These are phyloP conservation scores for Dufourea novaeangliae DNA, from an alignment of 1,140 invertebrate genomes.

Conservation along the genomic window DNA sequence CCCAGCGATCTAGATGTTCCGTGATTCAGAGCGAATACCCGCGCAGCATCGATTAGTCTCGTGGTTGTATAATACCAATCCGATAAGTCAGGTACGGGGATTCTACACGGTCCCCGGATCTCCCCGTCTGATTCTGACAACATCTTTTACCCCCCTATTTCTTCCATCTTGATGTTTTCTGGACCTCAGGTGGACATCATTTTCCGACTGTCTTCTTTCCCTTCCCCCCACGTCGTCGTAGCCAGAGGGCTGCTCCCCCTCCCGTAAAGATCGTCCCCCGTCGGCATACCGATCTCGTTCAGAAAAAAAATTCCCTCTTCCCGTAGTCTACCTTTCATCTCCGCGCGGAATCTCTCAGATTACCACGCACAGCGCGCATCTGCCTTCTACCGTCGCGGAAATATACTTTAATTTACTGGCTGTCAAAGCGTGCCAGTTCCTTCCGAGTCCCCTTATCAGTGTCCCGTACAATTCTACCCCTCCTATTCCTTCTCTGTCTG, in stretches of 20 bases:
- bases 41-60: constrained; percentile 14
- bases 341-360: constrained; percentile 56
- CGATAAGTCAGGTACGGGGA: constrained; percentile 31
- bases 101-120: constrained; percentile 1
- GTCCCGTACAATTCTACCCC: constrained; percentile 39
- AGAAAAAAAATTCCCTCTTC: constrained; percentile 66
- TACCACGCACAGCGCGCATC: constrained; percentile 59
- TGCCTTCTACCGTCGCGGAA: constrained; percentile 63
- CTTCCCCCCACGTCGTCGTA: too few species aligned
- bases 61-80: constrained; percentile 31
- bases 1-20: neutral
- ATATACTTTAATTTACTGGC: constrained; percentile 68
- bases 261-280: neutral
- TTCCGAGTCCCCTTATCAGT: constrained; percentile 61
- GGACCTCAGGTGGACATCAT: constrained; percentile 59
- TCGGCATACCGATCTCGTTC: constrained; percentile 59
- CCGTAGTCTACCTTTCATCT: constrained; percentile 61
- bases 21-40: neutral
- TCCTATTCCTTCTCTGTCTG: neutral
- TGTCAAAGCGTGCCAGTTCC: constrained; percentile 66
- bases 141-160: constrained; percentile 53
- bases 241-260: neutral
- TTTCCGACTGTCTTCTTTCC: constrained; percentile 25
- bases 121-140: constrained; percentile 64
- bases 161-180: constrained; percentile 30